Evolutionary conservation across 1,140 invertebrate species (phyloP).

Genomic region (Arctopsyche grandis): DNA sequence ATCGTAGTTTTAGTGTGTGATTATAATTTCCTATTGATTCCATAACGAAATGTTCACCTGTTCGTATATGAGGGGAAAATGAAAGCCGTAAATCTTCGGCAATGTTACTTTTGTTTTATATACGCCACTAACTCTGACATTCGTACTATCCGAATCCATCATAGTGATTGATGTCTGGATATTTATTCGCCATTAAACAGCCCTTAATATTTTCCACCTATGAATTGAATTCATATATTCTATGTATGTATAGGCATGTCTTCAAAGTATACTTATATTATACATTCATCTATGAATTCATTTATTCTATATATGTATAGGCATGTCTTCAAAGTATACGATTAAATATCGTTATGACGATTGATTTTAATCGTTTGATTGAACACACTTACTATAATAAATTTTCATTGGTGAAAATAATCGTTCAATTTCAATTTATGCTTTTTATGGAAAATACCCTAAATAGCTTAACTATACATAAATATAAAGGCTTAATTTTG

Average conservation of each 20-base stretch:
- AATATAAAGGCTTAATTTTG: neutral
- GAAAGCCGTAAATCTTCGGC: neutral
- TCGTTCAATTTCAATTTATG: no score
- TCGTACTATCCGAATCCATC: conserved; percentile 32
- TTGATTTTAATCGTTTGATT: no score
- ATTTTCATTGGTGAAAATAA: no score
- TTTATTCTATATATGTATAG: no score
- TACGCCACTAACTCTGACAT: neutral
- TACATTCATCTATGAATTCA: no score
- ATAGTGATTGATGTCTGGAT: conserved; percentile 32
- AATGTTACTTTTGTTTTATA: conserved; percentile 18
- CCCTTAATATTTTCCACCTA: conserved; percentile 23
- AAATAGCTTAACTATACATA: no score
- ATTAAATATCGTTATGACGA: no score
- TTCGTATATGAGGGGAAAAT: neutral
- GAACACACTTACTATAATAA: no score
- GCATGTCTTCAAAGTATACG: no score
- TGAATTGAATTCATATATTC: neutral
- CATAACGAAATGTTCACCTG: neutral
- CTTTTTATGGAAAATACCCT: no score
- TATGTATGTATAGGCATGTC: neutral
- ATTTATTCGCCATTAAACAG: conserved; percentile 32
- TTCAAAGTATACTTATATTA: neutral
- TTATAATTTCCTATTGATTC: neutral
- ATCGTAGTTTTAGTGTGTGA: neutral